Evolutionary conservation across 2,797 vertebrate species (phyloP).

Genomic region (Tenualosa thibaudeaui): DNA sequence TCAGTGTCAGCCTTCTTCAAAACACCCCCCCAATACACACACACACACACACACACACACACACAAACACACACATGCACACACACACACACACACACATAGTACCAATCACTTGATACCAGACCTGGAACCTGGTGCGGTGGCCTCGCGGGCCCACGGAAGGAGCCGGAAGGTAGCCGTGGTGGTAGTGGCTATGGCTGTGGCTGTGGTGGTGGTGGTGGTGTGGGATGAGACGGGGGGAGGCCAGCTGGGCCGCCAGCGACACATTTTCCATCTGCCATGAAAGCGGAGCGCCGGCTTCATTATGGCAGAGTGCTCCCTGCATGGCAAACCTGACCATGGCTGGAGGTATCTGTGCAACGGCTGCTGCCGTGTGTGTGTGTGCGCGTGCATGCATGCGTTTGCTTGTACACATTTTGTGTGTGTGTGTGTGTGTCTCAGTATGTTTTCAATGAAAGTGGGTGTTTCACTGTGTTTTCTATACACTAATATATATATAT

Average conservation of each 20-base stretch:
- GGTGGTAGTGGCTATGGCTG: slow-evolving; percentile 29
- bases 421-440: slow-evolving; percentile 9
- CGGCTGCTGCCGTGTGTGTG: slow-evolving; percentile 31
- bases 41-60: neutral
- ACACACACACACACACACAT: neutral
- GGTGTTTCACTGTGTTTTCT: neutral
- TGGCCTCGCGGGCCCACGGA: slow-evolving; percentile 26
- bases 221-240: slow-evolving; percentile 23
- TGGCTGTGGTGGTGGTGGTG: slow-evolving; percentile 13
- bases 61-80: neutral
- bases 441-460: neutral
- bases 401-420: neutral
- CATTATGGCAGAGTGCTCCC: slow-evolving; percentile 75
- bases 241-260: slow-evolving; percentile 35
- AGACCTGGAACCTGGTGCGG: slow-evolving; percentile 40
- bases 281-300: slow-evolving; percentile 76
- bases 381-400: slow-evolving; percentile 26
- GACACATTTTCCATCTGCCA: slow-evolving; percentile 80
- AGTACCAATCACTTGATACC: slow-evolving; percentile 70
- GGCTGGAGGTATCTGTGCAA: neutral
- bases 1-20: slow-evolving; percentile 62
- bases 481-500: no score
- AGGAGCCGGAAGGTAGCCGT: slow-evolving; percentile 10
- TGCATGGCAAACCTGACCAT: slow-evolving; percentile 61
- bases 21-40: neutral